phyloP scores from a whole-genome alignment of 2,113 vertebrate species.

The Ceyx margarethae region DNA sequence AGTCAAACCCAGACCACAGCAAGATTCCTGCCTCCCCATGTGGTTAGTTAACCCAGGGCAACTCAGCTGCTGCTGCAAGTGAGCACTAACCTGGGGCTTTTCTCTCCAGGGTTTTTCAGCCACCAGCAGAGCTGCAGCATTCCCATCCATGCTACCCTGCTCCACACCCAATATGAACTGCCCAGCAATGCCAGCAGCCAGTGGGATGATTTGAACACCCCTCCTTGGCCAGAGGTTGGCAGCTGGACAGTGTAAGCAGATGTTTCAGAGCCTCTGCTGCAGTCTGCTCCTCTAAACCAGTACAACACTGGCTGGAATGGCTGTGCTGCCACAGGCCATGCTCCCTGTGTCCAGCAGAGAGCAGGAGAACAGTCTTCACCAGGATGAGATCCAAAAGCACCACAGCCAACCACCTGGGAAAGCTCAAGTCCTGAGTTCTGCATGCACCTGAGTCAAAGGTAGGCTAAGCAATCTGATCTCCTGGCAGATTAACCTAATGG shows the following conservation, averaged over 20 bases:
- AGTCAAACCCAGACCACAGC: neutral
- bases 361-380: neutral
- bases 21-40: neutral
- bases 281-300: neutral
- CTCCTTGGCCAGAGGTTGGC: neutral
- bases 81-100: neutral
- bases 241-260: neutral
- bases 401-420: neutral
- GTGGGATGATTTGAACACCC: neutral
- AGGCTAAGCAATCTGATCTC: neutral
- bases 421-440: rapidly evolving
- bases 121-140: neutral
- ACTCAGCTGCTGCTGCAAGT: neutral
- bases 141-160: neutral
- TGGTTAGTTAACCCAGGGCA: neutral
- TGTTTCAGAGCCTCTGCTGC: neutral
- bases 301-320: neutral
- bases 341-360: neutral
- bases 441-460: rapidly evolving
- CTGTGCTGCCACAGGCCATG: neutral
- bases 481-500: neutral
- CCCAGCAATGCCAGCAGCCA: neutral
- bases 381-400: neutral
- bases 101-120: neutral
- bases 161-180: rapidly evolving